A percentile compares a stretch with the other conserved stretches of the same genome.
Evolutionary conservation across 1,140 invertebrate genomes (phyloP).

Genomic region (Hirudo medicinalis): DNA sequence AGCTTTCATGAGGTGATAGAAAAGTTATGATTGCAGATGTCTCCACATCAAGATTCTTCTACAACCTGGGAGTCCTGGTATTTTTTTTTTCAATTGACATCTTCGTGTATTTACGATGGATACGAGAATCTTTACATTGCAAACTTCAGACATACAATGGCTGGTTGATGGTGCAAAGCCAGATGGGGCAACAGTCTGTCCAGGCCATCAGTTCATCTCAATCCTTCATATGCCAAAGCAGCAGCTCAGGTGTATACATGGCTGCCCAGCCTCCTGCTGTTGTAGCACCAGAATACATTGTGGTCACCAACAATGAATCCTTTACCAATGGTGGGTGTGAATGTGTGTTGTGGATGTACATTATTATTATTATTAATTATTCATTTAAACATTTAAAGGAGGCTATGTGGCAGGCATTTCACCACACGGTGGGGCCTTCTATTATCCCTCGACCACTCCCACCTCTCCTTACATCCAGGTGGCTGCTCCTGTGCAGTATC

Average conservation of each 20-base stretch:
- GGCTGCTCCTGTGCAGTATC: neutral
- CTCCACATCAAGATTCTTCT: constrained; percentile 3
- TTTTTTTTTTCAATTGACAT: neutral
- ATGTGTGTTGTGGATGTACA: neutral
- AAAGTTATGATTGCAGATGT: neutral
- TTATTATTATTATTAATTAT: neutral
- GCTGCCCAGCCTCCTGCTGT: neutral
- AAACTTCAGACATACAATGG: constrained; percentile 5
- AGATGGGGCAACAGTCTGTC: neutral
- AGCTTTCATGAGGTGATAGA: too few species aligned
- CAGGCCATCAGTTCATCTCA: neutral
- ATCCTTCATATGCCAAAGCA: neutral
- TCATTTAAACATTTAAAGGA: neutral
- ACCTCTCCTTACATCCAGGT: constrained; percentile 4
- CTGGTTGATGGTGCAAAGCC: neutral
- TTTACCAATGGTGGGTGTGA: neutral
- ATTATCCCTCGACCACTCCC: neutral
- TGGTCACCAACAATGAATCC: neutral
- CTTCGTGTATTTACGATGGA: neutral
- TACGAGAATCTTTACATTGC: neutral
- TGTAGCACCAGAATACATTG: neutral
- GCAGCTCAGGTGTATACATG: neutral
- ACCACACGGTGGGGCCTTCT: neutral
- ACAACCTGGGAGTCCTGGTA: constrained; percentile 2
- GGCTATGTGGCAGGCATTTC: neutral